These are phyloP conservation scores for Edolisoma coerulescens DNA, from an alignment of 2,113 vertebrate genomes.

Conservation along the genomic window DNA sequence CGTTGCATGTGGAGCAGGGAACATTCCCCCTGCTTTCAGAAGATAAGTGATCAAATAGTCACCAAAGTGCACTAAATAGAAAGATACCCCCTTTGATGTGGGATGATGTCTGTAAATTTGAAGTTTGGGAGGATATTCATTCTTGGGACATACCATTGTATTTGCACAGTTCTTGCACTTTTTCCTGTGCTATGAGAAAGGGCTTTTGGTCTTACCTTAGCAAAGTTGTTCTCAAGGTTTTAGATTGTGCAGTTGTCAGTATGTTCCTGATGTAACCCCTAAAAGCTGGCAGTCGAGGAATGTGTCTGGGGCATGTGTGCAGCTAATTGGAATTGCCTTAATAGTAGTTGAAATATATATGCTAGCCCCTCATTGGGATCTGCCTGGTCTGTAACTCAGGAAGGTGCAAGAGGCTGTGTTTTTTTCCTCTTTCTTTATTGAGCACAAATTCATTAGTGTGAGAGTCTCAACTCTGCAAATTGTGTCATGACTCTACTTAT, in stretches of 20 bases:
- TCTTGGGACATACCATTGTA: not conserved
- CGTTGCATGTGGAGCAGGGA: not conserved
- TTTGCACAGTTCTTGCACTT: not conserved
- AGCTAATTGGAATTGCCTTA: not conserved
- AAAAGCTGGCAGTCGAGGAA: not conserved
- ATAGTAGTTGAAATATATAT: not conserved
- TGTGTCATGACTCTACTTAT: not conserved
- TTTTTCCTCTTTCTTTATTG: not conserved
- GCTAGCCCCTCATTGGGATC: not conserved
- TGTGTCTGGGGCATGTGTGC: not conserved
- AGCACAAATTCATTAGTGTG: not conserved
- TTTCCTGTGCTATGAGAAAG: not conserved
- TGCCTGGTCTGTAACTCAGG: not conserved
- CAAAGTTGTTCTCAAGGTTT: not conserved
- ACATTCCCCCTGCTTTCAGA: not conserved
- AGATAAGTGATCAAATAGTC: not conserved
- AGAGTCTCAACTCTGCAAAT: not conserved
- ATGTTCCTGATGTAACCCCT: not conserved
- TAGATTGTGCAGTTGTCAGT: not conserved
- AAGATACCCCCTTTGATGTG: not conserved
- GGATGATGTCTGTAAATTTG: not conserved
- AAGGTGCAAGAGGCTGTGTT: not conserved
- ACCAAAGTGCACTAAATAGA: not conserved
- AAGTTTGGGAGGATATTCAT: not conserved
- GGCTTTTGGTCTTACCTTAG: not conserved